These are phyloP conservation scores for Fratercula arctica DNA, from an alignment of 2,797 vertebrate genomes.

Conservation along the genomic window DNA sequence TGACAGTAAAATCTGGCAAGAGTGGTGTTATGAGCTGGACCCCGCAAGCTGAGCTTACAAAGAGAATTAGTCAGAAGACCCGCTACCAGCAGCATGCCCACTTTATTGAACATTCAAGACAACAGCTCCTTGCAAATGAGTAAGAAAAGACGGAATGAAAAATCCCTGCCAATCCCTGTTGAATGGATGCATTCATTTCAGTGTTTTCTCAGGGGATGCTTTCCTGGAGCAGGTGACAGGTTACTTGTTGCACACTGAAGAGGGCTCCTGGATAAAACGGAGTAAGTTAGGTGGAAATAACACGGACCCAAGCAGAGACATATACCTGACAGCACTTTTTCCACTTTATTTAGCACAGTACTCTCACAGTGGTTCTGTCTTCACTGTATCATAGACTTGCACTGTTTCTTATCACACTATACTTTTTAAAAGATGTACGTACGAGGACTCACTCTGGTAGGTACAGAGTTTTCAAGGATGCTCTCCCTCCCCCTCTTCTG, in stretches of 20 bases:
- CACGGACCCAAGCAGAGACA: neutral
- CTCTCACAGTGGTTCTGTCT: neutral
- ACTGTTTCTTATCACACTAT: neutral
- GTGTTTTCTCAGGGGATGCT: neutral
- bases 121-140: neutral
- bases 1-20: neutral
- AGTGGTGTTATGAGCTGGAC: neutral
- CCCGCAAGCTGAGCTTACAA: neutral
- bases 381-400: neutral
- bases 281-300: conserved; percentile 32
- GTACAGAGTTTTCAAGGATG: neutral
- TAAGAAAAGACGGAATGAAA: neutral
- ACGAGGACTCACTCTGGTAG: neutral
- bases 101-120: neutral
- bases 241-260: conserved; percentile 20
- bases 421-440: neutral
- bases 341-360: conserved; percentile 22
- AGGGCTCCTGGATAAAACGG: neutral
- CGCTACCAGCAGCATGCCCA: neutral
- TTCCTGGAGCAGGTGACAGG: neutral
- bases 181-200: neutral
- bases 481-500: neutral
- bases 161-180: neutral
- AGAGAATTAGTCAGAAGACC: neutral
- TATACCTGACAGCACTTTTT: conserved; percentile 38